phyloP scores from a whole-genome alignment of 2,113 vertebrate species.

The Suricata suricatta region DNA sequence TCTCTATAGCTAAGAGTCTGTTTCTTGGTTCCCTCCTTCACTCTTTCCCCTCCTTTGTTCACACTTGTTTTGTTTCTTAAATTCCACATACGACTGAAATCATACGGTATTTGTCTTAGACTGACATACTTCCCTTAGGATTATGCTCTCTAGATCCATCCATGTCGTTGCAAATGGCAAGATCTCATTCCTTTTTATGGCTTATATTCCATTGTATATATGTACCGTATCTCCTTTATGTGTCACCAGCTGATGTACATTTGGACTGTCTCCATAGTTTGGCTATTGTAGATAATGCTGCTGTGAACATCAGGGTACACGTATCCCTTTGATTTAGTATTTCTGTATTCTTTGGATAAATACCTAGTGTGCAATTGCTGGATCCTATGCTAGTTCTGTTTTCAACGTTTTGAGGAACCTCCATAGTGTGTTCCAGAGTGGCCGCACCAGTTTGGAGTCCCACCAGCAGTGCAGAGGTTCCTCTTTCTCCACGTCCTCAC shows the following conservation, averaged over 20 bases:
- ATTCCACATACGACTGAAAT: not conserved
- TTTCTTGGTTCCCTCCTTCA: not conserved
- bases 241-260: not conserved
- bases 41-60: not conserved
- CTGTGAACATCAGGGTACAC: not conserved
- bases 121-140: not conserved
- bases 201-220: not conserved
- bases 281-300: not conserved
- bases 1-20: not conserved
- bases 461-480: not conserved
- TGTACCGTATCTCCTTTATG: not conserved
- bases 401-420: not conserved
- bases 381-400: not conserved
- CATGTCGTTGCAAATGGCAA: not conserved
- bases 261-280: not conserved
- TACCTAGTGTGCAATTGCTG: not conserved
- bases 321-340: not conserved
- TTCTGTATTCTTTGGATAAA: not conserved
- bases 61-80: not conserved
- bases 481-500: not conserved
- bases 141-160: not conserved
- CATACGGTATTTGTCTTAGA: not conserved
- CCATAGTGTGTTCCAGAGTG: not conserved
- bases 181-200: not conserved
- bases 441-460: not conserved